A percentile compares a stretch with the other conserved stretches of the same genome.
phyloP scores from a whole-genome alignment of 1,140 invertebrate genomes.

The Eupeodes corollae region DNA sequence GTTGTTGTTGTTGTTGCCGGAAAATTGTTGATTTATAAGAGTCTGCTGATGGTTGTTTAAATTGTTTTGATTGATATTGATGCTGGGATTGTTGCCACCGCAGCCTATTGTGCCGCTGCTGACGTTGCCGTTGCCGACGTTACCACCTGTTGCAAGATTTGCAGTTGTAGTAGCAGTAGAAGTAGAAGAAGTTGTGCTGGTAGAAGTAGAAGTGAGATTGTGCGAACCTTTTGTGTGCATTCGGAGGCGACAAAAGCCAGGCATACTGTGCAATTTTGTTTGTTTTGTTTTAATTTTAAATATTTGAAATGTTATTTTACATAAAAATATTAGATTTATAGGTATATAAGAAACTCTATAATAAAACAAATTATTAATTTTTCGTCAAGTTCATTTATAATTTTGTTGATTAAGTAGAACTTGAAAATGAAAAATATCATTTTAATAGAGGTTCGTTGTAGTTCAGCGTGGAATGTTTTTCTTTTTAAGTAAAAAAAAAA shows the following conservation, averaged over 20 bases:
- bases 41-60: slow-evolving; percentile 3
- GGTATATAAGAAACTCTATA: too few species aligned
- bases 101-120: too few species aligned
- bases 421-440: too few species aligned
- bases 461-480: too few species aligned
- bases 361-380: too few species aligned
- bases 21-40: slow-evolving; percentile 1
- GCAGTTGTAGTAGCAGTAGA: slow-evolving; percentile 11
- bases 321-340: slow-evolving; percentile 13
- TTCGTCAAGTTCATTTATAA: too few species aligned
- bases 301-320: slow-evolving; percentile 3
- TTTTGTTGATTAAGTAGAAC: too few species aligned
- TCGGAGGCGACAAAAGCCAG: slow-evolving; percentile 92
- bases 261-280: slow-evolving; percentile 61
- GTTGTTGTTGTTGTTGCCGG: slow-evolving; percentile 8
- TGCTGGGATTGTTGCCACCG: slow-evolving; percentile 5
- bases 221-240: slow-evolving; percentile 86
- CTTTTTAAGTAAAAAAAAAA: too few species aligned
- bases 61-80: slow-evolving; percentile 2
- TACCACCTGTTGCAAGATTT: neutral
- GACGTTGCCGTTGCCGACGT: slow-evolving; percentile 1
- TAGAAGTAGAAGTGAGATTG: slow-evolving; percentile 34
- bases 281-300: slow-evolving; percentile 8
- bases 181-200: slow-evolving; percentile 24
- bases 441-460: too few species aligned